Percentiles rank a stretch among this genome's conserved stretches.
These are phyloP conservation scores for Silurus lanzhouensis DNA, from an alignment of 2,797 vertebrate genomes.

Conservation along the genomic window DNA sequence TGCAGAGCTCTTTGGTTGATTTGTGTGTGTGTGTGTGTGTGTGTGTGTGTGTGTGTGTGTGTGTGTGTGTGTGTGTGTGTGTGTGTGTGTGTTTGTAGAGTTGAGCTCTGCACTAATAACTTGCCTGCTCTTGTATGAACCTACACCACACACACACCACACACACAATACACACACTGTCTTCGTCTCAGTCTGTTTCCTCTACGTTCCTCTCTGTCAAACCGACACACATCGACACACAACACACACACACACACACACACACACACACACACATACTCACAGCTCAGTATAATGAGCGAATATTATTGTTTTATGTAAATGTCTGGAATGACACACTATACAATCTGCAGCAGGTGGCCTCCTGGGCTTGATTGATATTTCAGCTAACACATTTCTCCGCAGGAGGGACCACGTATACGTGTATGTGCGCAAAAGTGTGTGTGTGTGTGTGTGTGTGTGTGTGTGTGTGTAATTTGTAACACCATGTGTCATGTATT, in stretches of 20 bases:
- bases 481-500: not conserved
- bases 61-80: not conserved
- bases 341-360: conserved; percentile 48
- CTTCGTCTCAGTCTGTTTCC: conserved; percentile 27
- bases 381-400: conserved; percentile 34
- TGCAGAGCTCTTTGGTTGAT: not conserved
- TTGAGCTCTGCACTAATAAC: conserved; percentile 26
- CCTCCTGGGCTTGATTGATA: conserved; percentile 41
- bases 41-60: not conserved
- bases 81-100: not conserved
- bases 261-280: conserved; percentile 2
- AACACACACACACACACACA: not conserved
- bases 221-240: not conserved
- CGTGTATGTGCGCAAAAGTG: not conserved
- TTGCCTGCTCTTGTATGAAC: conserved; percentile 11
- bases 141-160: not conserved
- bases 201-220: conserved; percentile 18
- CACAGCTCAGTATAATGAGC: conserved; percentile 9
- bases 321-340: conserved; percentile 39
- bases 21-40: not conserved
- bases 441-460: conserved; percentile 26
- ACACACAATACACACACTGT: not conserved
- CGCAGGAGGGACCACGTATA: not conserved
- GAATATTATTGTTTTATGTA: conserved; percentile 43
- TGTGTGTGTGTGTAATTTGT: not conserved